Evolutionary conservation across 2,888 invertebrate species (phyloP), one percentile per base, ranked within the genome.

Genomic region (Buathra laborator): DNA sequence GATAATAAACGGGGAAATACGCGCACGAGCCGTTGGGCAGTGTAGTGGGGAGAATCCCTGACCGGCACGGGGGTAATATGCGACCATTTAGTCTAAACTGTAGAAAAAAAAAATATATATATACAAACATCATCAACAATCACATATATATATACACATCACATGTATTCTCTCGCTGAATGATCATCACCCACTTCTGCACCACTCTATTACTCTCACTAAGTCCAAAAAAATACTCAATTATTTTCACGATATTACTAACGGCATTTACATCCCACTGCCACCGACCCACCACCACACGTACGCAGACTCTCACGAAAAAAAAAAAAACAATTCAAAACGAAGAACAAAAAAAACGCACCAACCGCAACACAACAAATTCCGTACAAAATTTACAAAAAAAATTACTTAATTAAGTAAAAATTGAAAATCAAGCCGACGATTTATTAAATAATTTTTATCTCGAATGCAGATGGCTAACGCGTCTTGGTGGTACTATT

Each of bases 401-500:
- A 37, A 64, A 37, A 37, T 16, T 62, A 19, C n/a, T 14, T 16
- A 19, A 29, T 51, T 68, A 70, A 51, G 14, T 2, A 56, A 71
- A 46, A 24, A 2, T 24, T 37, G 9, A 29, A 51, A 16, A 51
- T 19, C 5, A 32, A 46, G 29, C 19, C 5, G 14, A 14, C 10
- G 56, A 75, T 48, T 12, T 12, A 67, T 66, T 64, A 48, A 66
- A 24, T 0, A 19, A 12, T 6, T 43, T 70, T 87, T 87, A 68
- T 83, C 81, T 86, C 84, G 83, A 75, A 83, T 96, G 90, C 95
- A 98, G 98, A 98, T 99, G 98, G 98, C 97, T 81, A 96, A 97
- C 94, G 97, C 97, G 56, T 97, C 98, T 94, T 99, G 98, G 98
- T 98, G 98, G 98, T 99, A 99, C 94, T 98, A 97, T 94, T 97